Base-by-base conservation (phyloP, 2,113 vertebrate genomes). In the Pholis gunnellus region DNA sequence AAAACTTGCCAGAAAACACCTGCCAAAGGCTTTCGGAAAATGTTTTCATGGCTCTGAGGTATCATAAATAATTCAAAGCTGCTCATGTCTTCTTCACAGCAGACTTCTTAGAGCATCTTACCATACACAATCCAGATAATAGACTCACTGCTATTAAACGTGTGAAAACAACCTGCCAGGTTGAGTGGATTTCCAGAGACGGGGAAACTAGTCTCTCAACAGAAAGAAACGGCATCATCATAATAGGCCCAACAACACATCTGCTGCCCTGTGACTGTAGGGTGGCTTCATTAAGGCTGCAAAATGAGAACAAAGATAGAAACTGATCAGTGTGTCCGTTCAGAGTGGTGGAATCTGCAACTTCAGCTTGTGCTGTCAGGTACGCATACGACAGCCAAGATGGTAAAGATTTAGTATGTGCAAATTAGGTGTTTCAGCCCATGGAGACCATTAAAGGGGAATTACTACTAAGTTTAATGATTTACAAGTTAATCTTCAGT, bases 31-130 rank as follows among this genome's bases (percentile, higher is more conserved):
- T 64, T 94, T 91, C 81, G 79, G 82, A 90, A 94, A 93, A 94
- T 91, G 67, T 94, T 83, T 83, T 72, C 61, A 78, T 86, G 72
- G 83, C 88, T 92, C 59, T 66, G 71, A 92, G 88, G 89, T 87
- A 90, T 92, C 89, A 94, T 95, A 82, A 86, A 94, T 94, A 90
- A 95, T 94, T 94, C 90, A 95, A 83, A 75, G 61, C 65, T 48
- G 83, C 69, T 87, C 70, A 65, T 89, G 84, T 81, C 80, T 79
- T 77, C 66, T 67, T 89, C 76, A 73, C 81, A 50, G 42, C 77
- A 82, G 65, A 67, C 57, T 87, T 87, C 57, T 89, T 88, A 86
- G 81, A 82, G 81, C 83, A 77, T 78, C 79, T 75, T 42, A 68
- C 65, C 46, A 60, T 72, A 82, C 74, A 81, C 56, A 75, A 75